Evolutionary conservation across 2,113 vertebrate genomes (phyloP).

Genomic region (Fregata magnificens): DNA sequence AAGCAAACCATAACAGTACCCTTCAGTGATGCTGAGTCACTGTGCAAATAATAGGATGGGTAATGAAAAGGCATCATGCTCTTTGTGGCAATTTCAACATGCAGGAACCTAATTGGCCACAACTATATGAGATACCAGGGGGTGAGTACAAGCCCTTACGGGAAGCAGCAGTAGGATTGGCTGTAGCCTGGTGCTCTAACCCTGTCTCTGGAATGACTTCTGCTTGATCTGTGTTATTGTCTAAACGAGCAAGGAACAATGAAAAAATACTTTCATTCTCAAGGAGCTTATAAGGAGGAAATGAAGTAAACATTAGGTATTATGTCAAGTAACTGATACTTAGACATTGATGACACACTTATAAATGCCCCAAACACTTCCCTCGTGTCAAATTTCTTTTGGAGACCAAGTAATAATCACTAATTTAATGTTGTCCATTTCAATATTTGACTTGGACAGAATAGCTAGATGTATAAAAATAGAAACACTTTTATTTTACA

Average conservation of each 20-base stretch:
- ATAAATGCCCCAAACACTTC: not conserved
- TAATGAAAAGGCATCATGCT: not conserved
- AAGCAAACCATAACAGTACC: not conserved
- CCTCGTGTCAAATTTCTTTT: not conserved
- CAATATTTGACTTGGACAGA: conserved; percentile 4
- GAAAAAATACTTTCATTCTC: not conserved
- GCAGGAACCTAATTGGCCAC: not conserved
- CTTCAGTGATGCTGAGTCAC: not conserved
- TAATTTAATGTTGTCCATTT: not conserved
- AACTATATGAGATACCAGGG: not conserved
- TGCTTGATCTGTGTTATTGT: not conserved
- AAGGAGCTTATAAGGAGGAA: not conserved
- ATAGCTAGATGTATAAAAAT: not conserved
- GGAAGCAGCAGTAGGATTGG: not conserved
- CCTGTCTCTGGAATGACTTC: not conserved
- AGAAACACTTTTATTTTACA: not conserved
- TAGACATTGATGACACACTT: not conserved
- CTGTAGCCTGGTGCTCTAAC: not conserved
- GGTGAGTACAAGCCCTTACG: not conserved
- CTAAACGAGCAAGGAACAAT: not conserved
- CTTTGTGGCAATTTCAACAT: not conserved
- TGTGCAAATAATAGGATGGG: not conserved
- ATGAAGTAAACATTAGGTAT: not conserved
- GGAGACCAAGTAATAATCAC: not conserved
- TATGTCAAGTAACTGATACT: not conserved